Evolutionary conservation across 64 coral and sea anemone species (phyloP), one percentile per base, ranked within the genome.

Genomic region (Cladopsammia gracilis): DNA sequence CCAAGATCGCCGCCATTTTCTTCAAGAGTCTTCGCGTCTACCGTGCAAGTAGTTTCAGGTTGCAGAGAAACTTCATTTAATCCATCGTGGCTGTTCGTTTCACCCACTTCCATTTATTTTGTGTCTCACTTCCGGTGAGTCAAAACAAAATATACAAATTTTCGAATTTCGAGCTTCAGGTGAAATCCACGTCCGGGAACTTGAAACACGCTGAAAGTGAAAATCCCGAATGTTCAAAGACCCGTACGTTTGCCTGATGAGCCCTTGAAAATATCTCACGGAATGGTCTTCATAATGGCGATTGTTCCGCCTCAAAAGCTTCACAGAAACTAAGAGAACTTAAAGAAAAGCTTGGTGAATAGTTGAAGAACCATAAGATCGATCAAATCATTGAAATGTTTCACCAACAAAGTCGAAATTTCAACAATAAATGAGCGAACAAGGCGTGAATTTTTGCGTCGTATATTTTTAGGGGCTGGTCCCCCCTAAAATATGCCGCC

Each of bases 211-310:
- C 64, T 70, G 25, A 90, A 88, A 71, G 59, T 70, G 70, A 94
- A 97, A 97, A 89, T 93, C 96, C 96, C 96, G 96, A 97, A 97
- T 97, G 96, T 97, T 87, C 79, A 97, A 97, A 94, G 82, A 71
- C 96, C 96, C 96, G 96, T 82, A 97, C 88, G 96, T 91, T 82
- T 82, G 79, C 25, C 58, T 20, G 61, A 46, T 19, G 42, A 18
- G 18, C 16, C 20, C 18, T 25, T 42, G 11, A 43, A 60, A 48
- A 15, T 7, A 44, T 82, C 56, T 82, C 88, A 86, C 81, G 54
- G 75, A 79, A 58, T 78, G 56, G 65, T 43, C 48, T 65, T 78
- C 75, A 68, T 86, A 15, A n/a, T 2, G 62, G 11, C 70, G 16
- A 71, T 58, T 12, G 10, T 24, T 66, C 5, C n/a, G 14, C 62